phyloP scores from a whole-genome alignment of 35 echinoderm and acorn worm genomes.

The Apostichopus parvimensis region DNA sequence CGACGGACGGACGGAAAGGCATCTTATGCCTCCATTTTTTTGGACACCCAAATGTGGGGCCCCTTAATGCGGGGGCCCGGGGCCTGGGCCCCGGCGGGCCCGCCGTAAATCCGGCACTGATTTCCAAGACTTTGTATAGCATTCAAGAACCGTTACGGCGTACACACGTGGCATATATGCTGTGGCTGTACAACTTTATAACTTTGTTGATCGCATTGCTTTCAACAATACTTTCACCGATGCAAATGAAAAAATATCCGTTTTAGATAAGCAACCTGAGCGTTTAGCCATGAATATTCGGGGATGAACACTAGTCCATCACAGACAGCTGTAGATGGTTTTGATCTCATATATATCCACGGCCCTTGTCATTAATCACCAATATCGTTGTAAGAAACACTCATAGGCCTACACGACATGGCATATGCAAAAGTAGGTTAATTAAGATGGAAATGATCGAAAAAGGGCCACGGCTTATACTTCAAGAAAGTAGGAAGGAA shows the following conservation, averaged over 20 bases:
- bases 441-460: not conserved
- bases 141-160: no score
- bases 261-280: not conserved
- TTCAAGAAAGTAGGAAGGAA: conserved; percentile 7
- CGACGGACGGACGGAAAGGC: no score
- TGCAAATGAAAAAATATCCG: not conserved
- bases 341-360: no score
- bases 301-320: not conserved
- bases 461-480: not conserved
- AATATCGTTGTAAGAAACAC: conserved; percentile 35
- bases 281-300: not conserved
- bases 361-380: not conserved
- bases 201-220: conserved; percentile 2
- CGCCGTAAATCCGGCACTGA: no score
- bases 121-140: no score
- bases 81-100: no score
- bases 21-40: no score
- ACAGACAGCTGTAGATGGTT: not conserved
- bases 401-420: conserved; percentile 40
- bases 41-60: no score
- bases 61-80: no score
- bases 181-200: not conserved
- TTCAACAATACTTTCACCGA: not conserved
- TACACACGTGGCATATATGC: not conserved
- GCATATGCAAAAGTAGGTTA: conserved; percentile 16